phyloP scores from a whole-genome alignment of 2,113 vertebrate species.

The Brachypteracias leptosomus region DNA sequence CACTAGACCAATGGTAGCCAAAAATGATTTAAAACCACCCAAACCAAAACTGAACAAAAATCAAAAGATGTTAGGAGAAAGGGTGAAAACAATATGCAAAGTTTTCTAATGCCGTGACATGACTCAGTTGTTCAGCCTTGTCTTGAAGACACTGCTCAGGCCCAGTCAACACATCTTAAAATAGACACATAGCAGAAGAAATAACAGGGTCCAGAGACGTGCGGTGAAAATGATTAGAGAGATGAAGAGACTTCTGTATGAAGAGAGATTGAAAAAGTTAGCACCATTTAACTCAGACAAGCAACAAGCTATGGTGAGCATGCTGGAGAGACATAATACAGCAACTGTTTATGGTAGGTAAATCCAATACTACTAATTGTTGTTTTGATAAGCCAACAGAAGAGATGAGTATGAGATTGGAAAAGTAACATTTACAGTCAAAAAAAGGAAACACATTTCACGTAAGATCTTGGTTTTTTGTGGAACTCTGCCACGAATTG shows the following conservation, averaged over 20 bases:
- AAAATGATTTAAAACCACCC: background rate
- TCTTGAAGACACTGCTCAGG: slow-evolving; percentile 43
- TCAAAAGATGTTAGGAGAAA: background rate
- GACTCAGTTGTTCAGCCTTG: slow-evolving; percentile 26
- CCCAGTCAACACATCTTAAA: slow-evolving; percentile 62
- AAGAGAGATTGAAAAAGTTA: slow-evolving; percentile 63
- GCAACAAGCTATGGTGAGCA: background rate
- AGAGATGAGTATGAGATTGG: background rate
- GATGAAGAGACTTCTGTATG: slow-evolving; percentile 64
- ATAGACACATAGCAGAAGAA: slow-evolving; percentile 61
- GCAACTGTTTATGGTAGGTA: background rate
- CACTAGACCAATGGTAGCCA: background rate
- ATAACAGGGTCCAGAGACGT: slow-evolving; percentile 59
- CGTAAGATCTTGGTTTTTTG: background rate
- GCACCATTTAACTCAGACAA: background rate
- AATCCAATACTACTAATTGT: background rate
- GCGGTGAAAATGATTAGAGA: slow-evolving; percentile 61
- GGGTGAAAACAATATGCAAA: background rate
- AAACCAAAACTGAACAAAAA: background rate
- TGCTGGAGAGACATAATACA: background rate
- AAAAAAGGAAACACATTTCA: background rate
- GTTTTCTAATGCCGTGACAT: background rate
- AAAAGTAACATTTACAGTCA: background rate
- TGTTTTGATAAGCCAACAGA: background rate
- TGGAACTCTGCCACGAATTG: background rate